Evolutionary conservation across 2,113 vertebrate species (phyloP).

Genomic region (Tragelaphus scriptus): DNA sequence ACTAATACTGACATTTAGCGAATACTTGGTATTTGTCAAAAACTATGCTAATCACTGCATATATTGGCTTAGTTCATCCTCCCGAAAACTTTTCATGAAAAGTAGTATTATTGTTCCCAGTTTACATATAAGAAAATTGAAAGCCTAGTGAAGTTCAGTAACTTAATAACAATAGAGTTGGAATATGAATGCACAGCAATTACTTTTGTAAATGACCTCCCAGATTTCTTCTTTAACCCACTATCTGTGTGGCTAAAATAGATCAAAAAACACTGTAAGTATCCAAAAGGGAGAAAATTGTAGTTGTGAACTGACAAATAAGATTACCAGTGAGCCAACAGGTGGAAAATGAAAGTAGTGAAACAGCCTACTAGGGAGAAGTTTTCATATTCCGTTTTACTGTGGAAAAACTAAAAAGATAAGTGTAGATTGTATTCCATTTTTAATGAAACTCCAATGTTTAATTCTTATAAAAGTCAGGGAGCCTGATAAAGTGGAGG

Average conservation of each 20-base stretch:
- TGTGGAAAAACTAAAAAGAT: background rate
- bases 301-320: background rate
- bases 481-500: background rate
- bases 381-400: background rate
- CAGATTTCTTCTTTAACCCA: background rate
- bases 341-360: background rate
- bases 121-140: background rate
- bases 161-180: background rate
- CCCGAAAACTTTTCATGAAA: background rate
- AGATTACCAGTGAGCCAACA: background rate
- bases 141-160: background rate
- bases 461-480: conserved; percentile 17
- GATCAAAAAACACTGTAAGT: background rate
- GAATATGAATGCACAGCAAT: background rate
- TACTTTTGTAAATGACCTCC: background rate
- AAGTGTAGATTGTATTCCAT: background rate
- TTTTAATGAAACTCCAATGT: conserved; percentile 12
- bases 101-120: background rate
- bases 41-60: background rate
- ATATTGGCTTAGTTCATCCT: conserved; percentile 11
- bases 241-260: background rate
- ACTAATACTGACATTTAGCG: background rate
- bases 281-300: background rate
- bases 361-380: background rate
- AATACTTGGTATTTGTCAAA: background rate